Evolutionary conservation across 53 echinoderm and acorn worm species (phyloP).

Genomic region (Holothuria scabra): DNA sequence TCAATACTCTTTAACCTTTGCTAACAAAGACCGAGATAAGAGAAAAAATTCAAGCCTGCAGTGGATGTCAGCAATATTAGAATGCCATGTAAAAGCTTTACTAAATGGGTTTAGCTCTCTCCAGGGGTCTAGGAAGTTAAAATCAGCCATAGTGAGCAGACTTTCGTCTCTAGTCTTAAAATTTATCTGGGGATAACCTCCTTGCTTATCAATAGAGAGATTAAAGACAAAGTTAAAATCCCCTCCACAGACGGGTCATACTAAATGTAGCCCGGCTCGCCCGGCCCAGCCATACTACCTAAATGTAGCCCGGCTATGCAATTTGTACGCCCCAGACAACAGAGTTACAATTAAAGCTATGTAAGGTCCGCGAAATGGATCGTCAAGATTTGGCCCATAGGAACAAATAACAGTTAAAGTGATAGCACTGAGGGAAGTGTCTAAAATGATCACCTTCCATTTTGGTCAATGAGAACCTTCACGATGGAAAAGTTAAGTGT

Average conservation of each 20-base stretch:
- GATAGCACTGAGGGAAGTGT: neutral
- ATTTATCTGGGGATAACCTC: neutral
- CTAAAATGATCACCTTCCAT: neutral
- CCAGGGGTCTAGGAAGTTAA: neutral
- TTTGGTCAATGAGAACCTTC: too few species aligned
- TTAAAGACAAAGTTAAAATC: constrained; percentile 14
- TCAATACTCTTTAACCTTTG: neutral
- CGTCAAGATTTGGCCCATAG: neutral
- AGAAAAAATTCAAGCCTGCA: neutral
- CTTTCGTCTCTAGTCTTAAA: neutral
- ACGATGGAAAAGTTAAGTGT: too few species aligned
- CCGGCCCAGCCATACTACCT: too few species aligned
- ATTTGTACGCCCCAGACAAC: too few species aligned
- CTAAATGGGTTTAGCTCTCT: constrained; percentile 5
- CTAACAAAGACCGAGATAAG: neutral
- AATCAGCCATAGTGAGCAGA: neutral
- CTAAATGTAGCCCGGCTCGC: too few species aligned
- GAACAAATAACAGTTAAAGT: neutral
- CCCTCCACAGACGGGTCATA: too few species aligned
- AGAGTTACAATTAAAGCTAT: neutral
- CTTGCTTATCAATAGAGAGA: constrained; percentile 22
- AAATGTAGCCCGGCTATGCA: too few species aligned
- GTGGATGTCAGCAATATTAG: neutral
- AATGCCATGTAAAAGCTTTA: constrained; percentile 20
- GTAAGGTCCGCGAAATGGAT: neutral